Base-by-base conservation (phyloP, 2,113 vertebrate species). In the Setophaga coronata region DNA sequence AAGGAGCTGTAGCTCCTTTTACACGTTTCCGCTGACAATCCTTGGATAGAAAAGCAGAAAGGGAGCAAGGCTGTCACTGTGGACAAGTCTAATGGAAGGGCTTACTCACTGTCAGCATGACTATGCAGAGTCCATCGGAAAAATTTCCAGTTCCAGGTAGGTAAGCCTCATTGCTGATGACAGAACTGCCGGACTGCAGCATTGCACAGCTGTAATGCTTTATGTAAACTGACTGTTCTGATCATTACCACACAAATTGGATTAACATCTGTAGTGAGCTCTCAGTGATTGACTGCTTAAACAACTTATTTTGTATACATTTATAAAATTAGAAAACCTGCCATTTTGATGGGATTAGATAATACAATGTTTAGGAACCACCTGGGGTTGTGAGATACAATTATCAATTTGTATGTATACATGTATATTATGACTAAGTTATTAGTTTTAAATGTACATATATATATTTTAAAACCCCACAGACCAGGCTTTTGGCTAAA, bases 1-100 rank as follows among this genome's bases (percentile, higher is more conserved):
- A 96, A 94, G 87, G 92, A 97, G 96, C 92, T 95, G 18, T 90
- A 82, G 53, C 85, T 95, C 85, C 82, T 82, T 79, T 91, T 74
- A 67, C 38, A 36, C 13, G 14, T 94, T 79, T 36, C 38, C 0
- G 0, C 34, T 82, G 73, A 12, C 8, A 29, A 3, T 70, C 40
- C 40, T 91, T 79, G 85, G 64, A 70, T 25, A 50, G 67, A 88
- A 78, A 51, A 79, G 53, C 62, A 61, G 62, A 74, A 83, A 81
- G 40, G 23, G 76, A 89, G 76, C 34, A 89, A 74, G 64, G 33
- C 47, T 77, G 51, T 62, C 69, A 73, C 38, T 33, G 42, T 62
- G 51, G 90, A 67, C 82, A 83, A 57, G 47, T 28, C 58, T 92
- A 69, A 83, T 90, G 89, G 86, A 90, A 91, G 72, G 60, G 79